phyloP scores from a whole-genome alignment of 2,888 invertebrate species.

The Scrobipalpa costella region DNA sequence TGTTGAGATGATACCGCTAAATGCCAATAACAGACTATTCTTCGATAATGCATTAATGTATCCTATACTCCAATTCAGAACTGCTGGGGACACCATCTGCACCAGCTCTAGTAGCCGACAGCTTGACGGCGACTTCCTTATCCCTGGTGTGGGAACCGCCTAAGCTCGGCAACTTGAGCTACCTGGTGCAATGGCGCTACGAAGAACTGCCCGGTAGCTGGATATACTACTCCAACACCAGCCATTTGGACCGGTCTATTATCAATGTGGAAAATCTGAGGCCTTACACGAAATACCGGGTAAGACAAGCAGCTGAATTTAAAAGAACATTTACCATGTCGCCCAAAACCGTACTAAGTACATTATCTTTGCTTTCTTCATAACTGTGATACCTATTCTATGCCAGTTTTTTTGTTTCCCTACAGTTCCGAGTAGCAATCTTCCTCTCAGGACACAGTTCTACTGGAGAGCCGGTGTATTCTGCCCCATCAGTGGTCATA shows the following conservation, averaged over 20 bases:
- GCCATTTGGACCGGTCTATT: constrained; percentile 83
- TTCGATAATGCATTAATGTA: not conserved
- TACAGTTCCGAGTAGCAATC: constrained; percentile 93
- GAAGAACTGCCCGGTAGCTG: constrained; percentile 86
- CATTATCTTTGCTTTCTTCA: not conserved
- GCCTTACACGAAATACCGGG: constrained; percentile 95
- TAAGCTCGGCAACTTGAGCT: constrained; percentile 79
- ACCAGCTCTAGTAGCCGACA: constrained; percentile 89
- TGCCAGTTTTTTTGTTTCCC: constrained; percentile 27
- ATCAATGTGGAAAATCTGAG: constrained; percentile 89
- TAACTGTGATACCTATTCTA: constrained; percentile 19
- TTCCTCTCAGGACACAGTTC: constrained; percentile 86
- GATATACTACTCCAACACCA: constrained; percentile 90
- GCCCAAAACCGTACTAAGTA: not conserved
- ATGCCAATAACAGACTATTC: not conserved
- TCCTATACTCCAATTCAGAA: constrained; percentile 54
- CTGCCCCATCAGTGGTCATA: constrained; percentile 88
- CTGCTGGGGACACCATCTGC: constrained; percentile 86
- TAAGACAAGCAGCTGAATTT: constrained; percentile 71
- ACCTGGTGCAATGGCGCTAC: constrained; percentile 88
- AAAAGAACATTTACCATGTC: too few species aligned
- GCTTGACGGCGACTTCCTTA: constrained; percentile 88
- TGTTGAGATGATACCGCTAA: too few species aligned
- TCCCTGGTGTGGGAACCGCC: constrained; percentile 89
- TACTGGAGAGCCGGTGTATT: constrained; percentile 86